Conservation (phyloP, 2,888 invertebrate genomes). For the Spodoptera exigua region DNA sequence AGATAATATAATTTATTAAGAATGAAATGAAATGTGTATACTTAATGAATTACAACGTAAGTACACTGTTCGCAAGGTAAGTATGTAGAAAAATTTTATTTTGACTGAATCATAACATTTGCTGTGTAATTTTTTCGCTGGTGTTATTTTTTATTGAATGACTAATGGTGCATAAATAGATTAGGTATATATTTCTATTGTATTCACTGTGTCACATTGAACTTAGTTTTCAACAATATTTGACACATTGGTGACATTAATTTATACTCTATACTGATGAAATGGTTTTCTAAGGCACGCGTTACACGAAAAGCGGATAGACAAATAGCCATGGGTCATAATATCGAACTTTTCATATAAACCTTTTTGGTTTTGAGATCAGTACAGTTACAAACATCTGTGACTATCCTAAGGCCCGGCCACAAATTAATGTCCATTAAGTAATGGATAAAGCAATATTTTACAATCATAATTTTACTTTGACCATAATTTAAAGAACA, state of each 20-base stretch:
- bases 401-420: too few relatives aligned
- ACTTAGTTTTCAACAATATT: constrained; percentile 44
- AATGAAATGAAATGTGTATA: constrained; percentile 23
- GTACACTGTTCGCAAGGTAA: constrained; percentile 35
- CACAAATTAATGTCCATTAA: too few relatives aligned
- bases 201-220: constrained; percentile 52
- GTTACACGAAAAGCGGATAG: constrained; percentile 6
- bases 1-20: constrained; percentile 1
- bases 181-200: constrained; percentile 64
- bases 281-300: constrained; percentile 7
- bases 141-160: constrained; percentile 64
- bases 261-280: constrained; percentile 14
- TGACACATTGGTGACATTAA: constrained; percentile 11
- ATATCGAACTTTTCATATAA: too few relatives aligned
- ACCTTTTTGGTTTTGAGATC: too few relatives aligned
- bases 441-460: too few relatives aligned
- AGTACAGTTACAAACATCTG: too few relatives aligned
- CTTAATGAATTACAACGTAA: constrained; percentile 17
- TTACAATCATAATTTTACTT: too few relatives aligned
- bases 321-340: background rate
- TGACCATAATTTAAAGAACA: too few relatives aligned
- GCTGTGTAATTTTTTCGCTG: constrained; percentile 42
- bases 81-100: constrained; percentile 48
- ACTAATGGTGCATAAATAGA: constrained; percentile 78
- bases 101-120: constrained; percentile 53